A percentile compares a stretch with the other conserved stretches of the same genome.
Evolutionary conservation across 2,113 vertebrate species (phyloP).

Genomic region (Felis chaus): DNA sequence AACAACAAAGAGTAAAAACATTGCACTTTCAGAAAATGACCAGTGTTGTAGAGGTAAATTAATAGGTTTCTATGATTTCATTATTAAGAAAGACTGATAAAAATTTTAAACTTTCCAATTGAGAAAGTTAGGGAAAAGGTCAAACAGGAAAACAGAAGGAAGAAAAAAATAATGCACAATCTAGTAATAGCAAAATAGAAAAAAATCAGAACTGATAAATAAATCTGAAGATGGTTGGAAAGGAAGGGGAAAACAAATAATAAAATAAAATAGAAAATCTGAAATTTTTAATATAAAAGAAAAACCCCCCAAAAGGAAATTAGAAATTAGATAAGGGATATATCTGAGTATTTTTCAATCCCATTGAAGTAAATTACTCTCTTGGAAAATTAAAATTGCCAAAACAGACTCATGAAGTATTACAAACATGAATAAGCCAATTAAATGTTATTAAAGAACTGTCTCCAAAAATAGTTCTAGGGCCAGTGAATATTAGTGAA

Average conservation of each 20-base stretch:
- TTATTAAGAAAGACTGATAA: background rate
- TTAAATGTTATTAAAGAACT: background rate
- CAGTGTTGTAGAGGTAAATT: background rate
- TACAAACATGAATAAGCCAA: background rate
- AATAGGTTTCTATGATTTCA: background rate
- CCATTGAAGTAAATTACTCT: background rate
- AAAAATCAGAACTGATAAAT: background rate
- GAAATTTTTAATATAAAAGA: background rate
- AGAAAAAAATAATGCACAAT: background rate
- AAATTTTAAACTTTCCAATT: background rate
- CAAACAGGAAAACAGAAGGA: background rate
- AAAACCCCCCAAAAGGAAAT: background rate
- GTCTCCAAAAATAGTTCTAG: background rate
- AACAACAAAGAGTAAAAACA: background rate
- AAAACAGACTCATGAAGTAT: background rate
- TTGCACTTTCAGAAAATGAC: background rate
- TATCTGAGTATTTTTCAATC: background rate
- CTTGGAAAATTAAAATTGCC: background rate
- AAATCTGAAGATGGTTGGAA: background rate
- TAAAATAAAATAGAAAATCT: background rate
- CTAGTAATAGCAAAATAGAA: background rate
- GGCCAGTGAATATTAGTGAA: background rate
- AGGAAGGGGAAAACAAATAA: background rate
- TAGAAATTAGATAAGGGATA: background rate
- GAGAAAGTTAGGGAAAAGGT: background rate